A percentile compares a stretch with the other conserved stretches of the same genome.
phyloP scores from a whole-genome alignment of 2,113 vertebrate genomes.

The Odocoileus hemionus region DNA sequence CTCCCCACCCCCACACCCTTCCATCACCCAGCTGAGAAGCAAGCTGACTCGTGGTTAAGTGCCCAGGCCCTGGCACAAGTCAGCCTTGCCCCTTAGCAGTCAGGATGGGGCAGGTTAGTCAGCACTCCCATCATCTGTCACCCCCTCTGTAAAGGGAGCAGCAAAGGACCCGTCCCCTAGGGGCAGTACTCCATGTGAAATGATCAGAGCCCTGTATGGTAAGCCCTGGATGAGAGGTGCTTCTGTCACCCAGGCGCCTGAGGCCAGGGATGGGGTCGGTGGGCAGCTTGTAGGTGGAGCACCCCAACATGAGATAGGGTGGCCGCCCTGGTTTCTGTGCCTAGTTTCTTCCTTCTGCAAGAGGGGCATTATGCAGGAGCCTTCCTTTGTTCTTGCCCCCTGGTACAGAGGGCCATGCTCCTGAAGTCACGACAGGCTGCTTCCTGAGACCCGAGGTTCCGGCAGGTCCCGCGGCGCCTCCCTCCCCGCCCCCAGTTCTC shows the following conservation, averaged over 20 bases:
- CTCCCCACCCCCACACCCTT: not conserved
- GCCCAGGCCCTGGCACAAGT: not conserved
- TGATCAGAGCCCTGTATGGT: rapidly evolving
- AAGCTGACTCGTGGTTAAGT: not conserved
- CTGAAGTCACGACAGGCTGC: not conserved
- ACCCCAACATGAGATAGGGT: not conserved
- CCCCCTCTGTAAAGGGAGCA: not conserved
- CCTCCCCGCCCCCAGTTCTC: not conserved
- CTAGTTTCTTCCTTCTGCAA: not conserved
- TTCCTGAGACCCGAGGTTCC: slow-evolving; percentile 21
- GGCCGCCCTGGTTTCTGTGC: not conserved
- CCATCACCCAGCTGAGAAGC: not conserved
- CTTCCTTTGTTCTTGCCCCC: not conserved
- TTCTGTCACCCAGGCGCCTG: rapidly evolving
- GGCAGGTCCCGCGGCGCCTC: not conserved
- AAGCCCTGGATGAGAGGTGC: not conserved
- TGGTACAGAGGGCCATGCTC: not conserved
- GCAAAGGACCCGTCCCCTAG: no score
- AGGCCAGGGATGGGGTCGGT: not conserved
- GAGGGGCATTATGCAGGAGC: not conserved
- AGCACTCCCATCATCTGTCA: not conserved
- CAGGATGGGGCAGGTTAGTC: rapidly evolving
- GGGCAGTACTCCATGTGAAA: not conserved
- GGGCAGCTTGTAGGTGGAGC: not conserved
- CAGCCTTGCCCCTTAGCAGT: not conserved